Evolutionary conservation across 2,888 invertebrate genomes (phyloP).

Genomic region (Luperina testacea): DNA sequence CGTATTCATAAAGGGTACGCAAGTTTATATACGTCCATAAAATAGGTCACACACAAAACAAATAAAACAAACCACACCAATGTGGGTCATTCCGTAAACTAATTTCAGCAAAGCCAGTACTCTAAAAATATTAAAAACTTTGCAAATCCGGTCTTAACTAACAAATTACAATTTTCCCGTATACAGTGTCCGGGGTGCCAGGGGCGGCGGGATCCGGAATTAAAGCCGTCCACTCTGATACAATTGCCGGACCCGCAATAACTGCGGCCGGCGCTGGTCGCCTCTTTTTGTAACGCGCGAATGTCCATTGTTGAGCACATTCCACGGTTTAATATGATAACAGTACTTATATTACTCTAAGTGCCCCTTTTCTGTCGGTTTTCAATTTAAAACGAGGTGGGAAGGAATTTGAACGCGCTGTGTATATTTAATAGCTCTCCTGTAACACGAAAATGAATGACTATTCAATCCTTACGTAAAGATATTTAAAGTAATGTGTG

Average conservation of each 20-base stretch:
- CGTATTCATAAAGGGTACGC: background rate
- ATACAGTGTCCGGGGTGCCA: slow-evolving; percentile 15
- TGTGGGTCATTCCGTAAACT: slow-evolving; percentile 29
- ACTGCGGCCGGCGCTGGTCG: slow-evolving; percentile 28
- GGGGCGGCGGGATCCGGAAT: slow-evolving; percentile 47
- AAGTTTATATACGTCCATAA: background rate
- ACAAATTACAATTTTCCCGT: slow-evolving; percentile 59
- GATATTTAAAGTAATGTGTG: background rate
- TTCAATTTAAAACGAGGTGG: slow-evolving; percentile 43
- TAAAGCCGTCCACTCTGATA: slow-evolving; percentile 64
- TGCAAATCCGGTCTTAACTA: slow-evolving; percentile 56
- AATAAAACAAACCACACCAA: slow-evolving; percentile 13
- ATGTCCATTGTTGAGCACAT: slow-evolving; percentile 56
- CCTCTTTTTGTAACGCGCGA: slow-evolving; percentile 43
- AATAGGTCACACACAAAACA: slow-evolving; percentile 14
- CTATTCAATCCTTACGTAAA: background rate
- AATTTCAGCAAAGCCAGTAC: slow-evolving; percentile 37
- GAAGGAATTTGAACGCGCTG: background rate
- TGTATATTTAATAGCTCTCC: slow-evolving; percentile 17
- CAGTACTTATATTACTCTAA: slow-evolving; percentile 34
- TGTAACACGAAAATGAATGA: background rate
- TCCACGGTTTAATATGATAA: slow-evolving; percentile 59
- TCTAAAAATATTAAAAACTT: slow-evolving; percentile 51
- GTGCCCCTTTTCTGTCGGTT: slow-evolving; percentile 24
- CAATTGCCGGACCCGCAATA: slow-evolving; percentile 55